These are phyloP conservation scores for Tringa solitaria DNA, from an alignment of 2,113 vertebrate genomes.

Conservation along the genomic window DNA sequence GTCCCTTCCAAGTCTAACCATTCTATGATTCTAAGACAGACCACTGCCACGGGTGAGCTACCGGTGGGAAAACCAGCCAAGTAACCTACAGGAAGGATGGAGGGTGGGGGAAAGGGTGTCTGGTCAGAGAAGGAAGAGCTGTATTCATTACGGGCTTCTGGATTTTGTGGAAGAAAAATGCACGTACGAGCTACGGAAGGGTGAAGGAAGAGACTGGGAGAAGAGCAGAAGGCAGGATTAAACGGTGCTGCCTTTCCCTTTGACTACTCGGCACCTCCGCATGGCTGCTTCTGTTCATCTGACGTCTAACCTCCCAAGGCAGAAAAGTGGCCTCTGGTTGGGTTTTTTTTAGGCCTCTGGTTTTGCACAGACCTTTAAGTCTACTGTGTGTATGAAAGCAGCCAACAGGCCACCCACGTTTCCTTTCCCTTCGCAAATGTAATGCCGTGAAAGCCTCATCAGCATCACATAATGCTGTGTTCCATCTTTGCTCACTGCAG, in stretches of 20 bases:
- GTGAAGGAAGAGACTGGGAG: not conserved
- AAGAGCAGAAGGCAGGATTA: not conserved
- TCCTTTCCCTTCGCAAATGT: not conserved
- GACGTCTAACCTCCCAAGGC: no score
- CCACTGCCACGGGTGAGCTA: not conserved
- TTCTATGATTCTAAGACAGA: no score
- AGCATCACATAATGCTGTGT: not conserved
- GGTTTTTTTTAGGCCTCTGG: not conserved
- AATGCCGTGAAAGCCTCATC: not conserved
- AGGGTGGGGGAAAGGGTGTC: not conserved
- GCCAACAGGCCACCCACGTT: rapidly evolving
- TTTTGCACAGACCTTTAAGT: not conserved
- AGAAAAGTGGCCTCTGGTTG: not conserved
- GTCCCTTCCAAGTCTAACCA: no score
- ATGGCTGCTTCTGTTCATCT: rapidly evolving
- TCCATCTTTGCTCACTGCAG: not conserved
- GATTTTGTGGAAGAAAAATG: not conserved
- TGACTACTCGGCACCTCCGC: rapidly evolving
- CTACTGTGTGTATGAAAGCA: not conserved
- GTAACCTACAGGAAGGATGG: not conserved
- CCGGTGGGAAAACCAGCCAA: rapidly evolving
- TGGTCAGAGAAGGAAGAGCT: not conserved
- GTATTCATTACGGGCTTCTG: not conserved
- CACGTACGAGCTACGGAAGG: rapidly evolving
- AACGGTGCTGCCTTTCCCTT: not conserved